Evolutionary conservation across 2,888 invertebrate species (phyloP).

Genomic region (Volucella zonaria): DNA sequence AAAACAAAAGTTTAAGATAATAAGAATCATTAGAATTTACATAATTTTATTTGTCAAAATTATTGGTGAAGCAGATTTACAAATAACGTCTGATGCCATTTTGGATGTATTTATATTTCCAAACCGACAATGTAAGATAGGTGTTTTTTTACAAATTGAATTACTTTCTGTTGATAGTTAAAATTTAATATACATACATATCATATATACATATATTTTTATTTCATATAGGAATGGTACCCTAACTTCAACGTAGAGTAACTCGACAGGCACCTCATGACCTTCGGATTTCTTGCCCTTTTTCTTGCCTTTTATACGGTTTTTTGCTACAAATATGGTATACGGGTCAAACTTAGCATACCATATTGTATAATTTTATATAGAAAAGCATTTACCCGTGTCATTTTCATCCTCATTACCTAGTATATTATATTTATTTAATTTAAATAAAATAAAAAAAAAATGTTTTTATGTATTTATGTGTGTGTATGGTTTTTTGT

Average conservation of each 20-base stretch:
- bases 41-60: slow-evolving; percentile 80
- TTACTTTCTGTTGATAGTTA: slow-evolving; percentile 84
- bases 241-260: slow-evolving; percentile 81
- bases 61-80: slow-evolving; percentile 85
- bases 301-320: slow-evolving; percentile 78
- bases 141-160: slow-evolving; percentile 87
- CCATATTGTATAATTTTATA: neutral
- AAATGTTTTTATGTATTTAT: neutral
- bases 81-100: slow-evolving; percentile 85
- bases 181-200: neutral
- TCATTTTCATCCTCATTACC: slow-evolving; percentile 82
- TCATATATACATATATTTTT: neutral
- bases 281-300: slow-evolving; percentile 79
- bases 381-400: slow-evolving; percentile 78
- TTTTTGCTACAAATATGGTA: slow-evolving; percentile 75
- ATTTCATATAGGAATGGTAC: slow-evolving; percentile 74
- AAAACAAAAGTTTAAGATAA: neutral
- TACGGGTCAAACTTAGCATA: neutral
- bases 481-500: neutral
- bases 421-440: slow-evolving; percentile 55
- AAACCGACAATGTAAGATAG: slow-evolving; percentile 87
- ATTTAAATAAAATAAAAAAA: neutral
- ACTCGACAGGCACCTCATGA: slow-evolving; percentile 70
- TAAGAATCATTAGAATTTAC: slow-evolving; percentile 2
- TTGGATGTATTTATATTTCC: slow-evolving; percentile 85